A percentile compares a stretch with the other conserved stretches of the same genome.
Evolutionary conservation across 2,888 invertebrate species (phyloP).

Genomic region (Agrochola circellaris): DNA sequence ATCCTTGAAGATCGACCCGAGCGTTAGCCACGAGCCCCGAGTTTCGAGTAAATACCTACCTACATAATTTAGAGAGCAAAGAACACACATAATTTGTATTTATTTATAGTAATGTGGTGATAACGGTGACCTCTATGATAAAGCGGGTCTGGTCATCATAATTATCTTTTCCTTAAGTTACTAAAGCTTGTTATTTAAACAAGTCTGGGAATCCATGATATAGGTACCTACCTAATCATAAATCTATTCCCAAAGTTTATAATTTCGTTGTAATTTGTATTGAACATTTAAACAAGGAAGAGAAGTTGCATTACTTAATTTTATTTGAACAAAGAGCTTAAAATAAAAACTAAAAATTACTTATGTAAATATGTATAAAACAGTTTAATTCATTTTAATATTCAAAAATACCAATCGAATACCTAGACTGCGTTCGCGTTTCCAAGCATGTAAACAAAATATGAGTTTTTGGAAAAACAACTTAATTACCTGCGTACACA

Average conservation of each 20-base stretch:
- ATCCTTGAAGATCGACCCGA: background rate
- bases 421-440: background rate
- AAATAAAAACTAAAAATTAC: background rate
- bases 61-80: background rate
- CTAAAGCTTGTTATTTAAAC: background rate
- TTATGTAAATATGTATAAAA: background rate
- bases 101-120: constrained; percentile 6
- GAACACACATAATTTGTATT: background rate
- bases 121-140: constrained; percentile 29
- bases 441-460: background rate
- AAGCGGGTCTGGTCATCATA: background rate
- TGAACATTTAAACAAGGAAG: background rate
- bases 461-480: too few species aligned
- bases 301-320: background rate
- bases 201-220: background rate
- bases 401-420: background rate
- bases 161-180: background rate
- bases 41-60: background rate
- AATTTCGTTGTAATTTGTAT: background rate
- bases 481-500: background rate
- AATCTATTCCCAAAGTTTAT: background rate
- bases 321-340: background rate
- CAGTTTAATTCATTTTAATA: constrained; percentile 4
- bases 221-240: background rate
- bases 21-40: background rate